A percentile compares a stretch with the other conserved stretches of the same genome.
Evolutionary conservation across 2,113 vertebrate species (phyloP).

Genomic region (Elephas maximus): DNA sequence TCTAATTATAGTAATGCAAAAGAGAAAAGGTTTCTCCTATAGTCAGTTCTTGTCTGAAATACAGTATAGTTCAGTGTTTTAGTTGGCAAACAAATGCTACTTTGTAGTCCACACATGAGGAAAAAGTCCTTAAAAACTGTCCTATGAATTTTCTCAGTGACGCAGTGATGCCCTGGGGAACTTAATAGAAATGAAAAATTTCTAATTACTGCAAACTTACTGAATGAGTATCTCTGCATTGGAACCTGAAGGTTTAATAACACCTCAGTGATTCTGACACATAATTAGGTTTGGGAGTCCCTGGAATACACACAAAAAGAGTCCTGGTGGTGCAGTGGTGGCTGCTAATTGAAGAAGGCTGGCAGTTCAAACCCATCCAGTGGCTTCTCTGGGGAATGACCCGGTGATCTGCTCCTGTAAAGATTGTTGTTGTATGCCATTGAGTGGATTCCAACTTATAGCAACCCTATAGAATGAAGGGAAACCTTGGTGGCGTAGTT

Average conservation of each 20-base stretch:
- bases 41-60: conserved; percentile 8
- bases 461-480: no score
- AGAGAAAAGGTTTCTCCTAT: neutral
- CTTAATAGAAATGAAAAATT: neutral
- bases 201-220: neutral
- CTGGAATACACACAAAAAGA: neutral
- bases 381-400: neutral
- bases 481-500: no score
- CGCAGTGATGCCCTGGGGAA: neutral
- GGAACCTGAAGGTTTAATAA: neutral
- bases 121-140: neutral
- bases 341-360: neutral
- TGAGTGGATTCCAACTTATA: neutral
- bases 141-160: neutral
- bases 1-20: neutral
- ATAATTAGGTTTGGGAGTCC: neutral
- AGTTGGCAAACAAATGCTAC: conserved; percentile 8
- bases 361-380: neutral
- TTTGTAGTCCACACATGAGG: conserved; percentile 17
- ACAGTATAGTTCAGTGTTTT: neutral
- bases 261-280: neutral
- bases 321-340: neutral
- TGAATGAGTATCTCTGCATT: neutral
- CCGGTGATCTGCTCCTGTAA: neutral
- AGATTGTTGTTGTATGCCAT: neutral